Percentiles rank a stretch among this genome's conserved stretches.
Conservation (phyloP, 2,797 vertebrate genomes). For the Gymnocypris eckloni region DNA sequence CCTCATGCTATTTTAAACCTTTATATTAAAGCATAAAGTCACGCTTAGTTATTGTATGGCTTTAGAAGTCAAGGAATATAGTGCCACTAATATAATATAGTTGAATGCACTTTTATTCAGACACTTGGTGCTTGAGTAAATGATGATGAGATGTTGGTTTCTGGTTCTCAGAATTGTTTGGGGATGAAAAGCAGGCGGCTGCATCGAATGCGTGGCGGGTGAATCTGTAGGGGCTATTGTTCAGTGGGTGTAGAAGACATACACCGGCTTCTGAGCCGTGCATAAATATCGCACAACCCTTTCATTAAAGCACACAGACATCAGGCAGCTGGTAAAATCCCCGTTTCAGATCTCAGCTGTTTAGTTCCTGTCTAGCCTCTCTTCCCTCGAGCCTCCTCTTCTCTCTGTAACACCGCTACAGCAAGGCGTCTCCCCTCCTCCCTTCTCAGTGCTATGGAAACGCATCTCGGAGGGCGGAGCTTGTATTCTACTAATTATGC, state of each 20-base stretch:
- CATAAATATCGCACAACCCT: slow-evolving; percentile 34
- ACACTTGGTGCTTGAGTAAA: neutral
- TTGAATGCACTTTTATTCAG: neutral
- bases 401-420: neutral
- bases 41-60: neutral
- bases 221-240: slow-evolving; percentile 39
- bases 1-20: neutral
- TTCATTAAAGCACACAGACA: slow-evolving; percentile 40
- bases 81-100: neutral
- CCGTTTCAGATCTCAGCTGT: neutral
- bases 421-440: slow-evolving; percentile 6
- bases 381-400: neutral
- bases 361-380: neutral
- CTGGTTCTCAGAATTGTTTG: neutral
- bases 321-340: slow-evolving; percentile 14
- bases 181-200: slow-evolving; percentile 43
- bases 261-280: slow-evolving; percentile 1
- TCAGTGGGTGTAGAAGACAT: slow-evolving; percentile 42
- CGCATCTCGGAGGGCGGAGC: neutral
- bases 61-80: too few relatives aligned
- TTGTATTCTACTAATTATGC: neutral
- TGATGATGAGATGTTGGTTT: neutral
- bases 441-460: neutral
- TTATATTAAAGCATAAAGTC: neutral
- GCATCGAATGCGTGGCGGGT: slow-evolving; percentile 36